Conservation (phyloP, 2,113 vertebrate species). For the Pimephales promelas region DNA sequence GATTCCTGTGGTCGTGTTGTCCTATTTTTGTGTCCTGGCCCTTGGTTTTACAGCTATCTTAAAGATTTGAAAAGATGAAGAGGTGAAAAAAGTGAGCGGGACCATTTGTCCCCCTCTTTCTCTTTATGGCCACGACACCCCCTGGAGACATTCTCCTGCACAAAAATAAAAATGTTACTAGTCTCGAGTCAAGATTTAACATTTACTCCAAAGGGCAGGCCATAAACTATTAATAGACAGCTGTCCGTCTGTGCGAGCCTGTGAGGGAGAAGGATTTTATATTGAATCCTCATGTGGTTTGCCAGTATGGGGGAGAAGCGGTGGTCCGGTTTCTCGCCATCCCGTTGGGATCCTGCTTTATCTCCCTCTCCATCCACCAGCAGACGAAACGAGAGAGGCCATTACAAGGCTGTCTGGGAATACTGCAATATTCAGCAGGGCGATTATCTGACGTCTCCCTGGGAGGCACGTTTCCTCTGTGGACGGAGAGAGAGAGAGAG, state of each 20-base stretch:
- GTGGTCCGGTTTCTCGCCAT: constrained; percentile 53
- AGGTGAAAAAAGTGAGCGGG: constrained; percentile 40
- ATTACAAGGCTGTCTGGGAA: constrained; percentile 69
- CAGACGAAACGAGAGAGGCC: constrained; percentile 47
- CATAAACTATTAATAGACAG: constrained; percentile 76
- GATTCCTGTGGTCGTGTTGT: constrained; percentile 7
- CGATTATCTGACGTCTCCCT: constrained; percentile 67
- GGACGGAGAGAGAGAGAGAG: constrained; percentile 61
- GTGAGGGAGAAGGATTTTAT: constrained; percentile 58
- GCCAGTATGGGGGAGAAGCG: constrained; percentile 23
- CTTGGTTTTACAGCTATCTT: constrained; percentile 62
- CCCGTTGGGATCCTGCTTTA: constrained; percentile 48
- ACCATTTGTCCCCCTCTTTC: constrained; percentile 31
- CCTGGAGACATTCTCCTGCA: constrained; percentile 59
- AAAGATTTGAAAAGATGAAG: constrained; percentile 59
- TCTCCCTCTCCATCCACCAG: constrained; percentile 15
- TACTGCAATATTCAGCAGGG: constrained; percentile 72
- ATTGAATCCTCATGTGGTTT: constrained; percentile 56
- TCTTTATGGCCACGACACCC: constrained; percentile 66
- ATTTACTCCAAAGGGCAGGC: constrained; percentile 73
- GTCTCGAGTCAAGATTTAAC: constrained; percentile 68
- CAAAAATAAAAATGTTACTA: constrained; percentile 70
- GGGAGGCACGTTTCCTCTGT: constrained; percentile 65
- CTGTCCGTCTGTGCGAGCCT: constrained; percentile 59
- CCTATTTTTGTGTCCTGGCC: background rate